Evolutionary conservation across 2,888 invertebrate genomes (phyloP).

Genomic region (Platypus cylindrus): DNA sequence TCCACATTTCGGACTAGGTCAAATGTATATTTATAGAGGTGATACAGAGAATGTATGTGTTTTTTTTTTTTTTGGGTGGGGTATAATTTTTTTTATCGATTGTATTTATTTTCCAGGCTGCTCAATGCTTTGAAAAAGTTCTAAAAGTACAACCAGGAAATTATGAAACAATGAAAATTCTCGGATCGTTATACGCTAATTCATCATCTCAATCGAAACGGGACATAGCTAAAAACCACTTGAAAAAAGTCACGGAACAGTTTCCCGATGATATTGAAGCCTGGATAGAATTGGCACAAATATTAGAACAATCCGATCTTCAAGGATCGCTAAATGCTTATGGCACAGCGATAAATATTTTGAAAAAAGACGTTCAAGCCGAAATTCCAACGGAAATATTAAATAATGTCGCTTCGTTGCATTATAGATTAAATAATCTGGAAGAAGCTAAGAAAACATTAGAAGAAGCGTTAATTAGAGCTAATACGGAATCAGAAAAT

Average conservation of each 20-base stretch:
- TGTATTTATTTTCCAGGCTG: conserved; percentile 51
- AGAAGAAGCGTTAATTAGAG: conserved; percentile 74
- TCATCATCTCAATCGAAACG: conserved; percentile 80
- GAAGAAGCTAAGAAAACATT: conserved; percentile 74
- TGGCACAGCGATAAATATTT: conserved; percentile 81
- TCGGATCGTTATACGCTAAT: conserved; percentile 91
- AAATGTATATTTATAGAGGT: conserved; percentile 97
- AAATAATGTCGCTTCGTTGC: conserved; percentile 92
- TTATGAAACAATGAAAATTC: conserved; percentile 98
- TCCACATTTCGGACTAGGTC: conserved; percentile 95
- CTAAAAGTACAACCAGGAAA: conserved; percentile 94
- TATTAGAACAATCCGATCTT: conserved; percentile 89
- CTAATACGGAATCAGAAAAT: conserved; percentile 67
- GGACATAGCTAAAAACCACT: conserved; percentile 84
- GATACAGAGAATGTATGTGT: conserved; percentile 76
- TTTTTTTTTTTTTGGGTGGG: not conserved
- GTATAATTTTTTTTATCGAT: not conserved
- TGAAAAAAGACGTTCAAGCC: conserved; percentile 84
- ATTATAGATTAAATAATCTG: conserved; percentile 76
- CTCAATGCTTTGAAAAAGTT: conserved; percentile 97
- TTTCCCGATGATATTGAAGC: conserved; percentile 98
- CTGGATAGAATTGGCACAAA: conserved; percentile 98
- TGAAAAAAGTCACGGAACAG: conserved; percentile 92
- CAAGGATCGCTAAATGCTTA: conserved; percentile 84
- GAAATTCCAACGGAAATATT: conserved; percentile 96